Percentiles rank a stretch among this genome's conserved stretches.
Conservation (phyloP, 2,888 invertebrate genomes). For the Lamellibrachia satsuma region DNA sequence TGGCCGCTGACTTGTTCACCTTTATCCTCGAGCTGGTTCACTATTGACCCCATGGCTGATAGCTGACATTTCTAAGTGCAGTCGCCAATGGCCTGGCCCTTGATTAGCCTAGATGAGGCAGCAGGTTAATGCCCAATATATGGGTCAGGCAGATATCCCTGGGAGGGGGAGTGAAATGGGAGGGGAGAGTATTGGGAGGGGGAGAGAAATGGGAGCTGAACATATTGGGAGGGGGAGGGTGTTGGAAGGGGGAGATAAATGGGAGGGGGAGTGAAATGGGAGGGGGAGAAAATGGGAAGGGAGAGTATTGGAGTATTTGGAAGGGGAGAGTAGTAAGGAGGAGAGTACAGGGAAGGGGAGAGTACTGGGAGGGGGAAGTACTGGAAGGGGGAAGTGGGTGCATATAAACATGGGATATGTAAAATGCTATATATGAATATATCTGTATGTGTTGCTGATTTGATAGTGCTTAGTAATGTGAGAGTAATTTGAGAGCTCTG, state of each 20-base stretch:
- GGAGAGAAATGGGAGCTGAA: neutral
- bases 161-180: neutral
- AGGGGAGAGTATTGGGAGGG: neutral
- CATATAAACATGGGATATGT: no score
- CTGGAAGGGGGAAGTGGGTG: no score
- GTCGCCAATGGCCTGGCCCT: neutral
- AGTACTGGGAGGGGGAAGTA: no score
- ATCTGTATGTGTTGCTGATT: neutral
- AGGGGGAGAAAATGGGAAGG: no score
- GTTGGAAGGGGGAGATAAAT: neutral
- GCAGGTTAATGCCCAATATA: neutral
- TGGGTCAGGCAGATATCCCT: neutral
- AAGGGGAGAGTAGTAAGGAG: no score
- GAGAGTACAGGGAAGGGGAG: no score
- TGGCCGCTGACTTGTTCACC: constrained; percentile 2
- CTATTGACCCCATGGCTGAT: neutral
- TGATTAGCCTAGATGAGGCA: neutral
- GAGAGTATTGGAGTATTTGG: no score
- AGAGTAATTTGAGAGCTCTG: neutral
- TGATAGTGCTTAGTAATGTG: neutral
- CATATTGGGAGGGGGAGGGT: neutral
- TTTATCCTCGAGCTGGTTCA: constrained; percentile 3
- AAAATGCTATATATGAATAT: no score
- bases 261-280: neutral
- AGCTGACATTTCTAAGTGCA: neutral